A percentile compares a stretch with the other conserved stretches of the same genome.
phyloP scores from a whole-genome alignment of 2,888 invertebrate species.

The Drosophila helvetica region DNA sequence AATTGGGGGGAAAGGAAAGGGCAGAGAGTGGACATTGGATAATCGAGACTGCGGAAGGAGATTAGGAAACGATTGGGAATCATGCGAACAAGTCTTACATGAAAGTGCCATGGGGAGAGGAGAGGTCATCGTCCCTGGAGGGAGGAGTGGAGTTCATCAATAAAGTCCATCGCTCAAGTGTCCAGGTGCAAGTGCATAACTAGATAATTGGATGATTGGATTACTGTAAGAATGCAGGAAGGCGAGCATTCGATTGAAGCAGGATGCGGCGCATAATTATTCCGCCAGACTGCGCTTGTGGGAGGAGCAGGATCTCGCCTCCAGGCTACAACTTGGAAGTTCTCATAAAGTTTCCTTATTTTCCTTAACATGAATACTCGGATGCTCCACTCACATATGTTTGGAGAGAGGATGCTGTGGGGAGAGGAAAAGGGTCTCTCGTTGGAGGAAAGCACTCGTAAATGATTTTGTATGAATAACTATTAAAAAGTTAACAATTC shows the following conservation, averaged over 20 bases:
- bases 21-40: too few relatives aligned
- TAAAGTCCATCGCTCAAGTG: slow-evolving; percentile 14
- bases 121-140: too few relatives aligned
- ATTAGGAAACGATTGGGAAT: too few relatives aligned
- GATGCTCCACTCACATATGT: neutral
- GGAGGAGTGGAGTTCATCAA: neutral
- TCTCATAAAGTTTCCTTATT: slow-evolving; percentile 22
- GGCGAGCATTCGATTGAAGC: neutral
- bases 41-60: too few relatives aligned
- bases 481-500: slow-evolving; percentile 69
- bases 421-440: neutral
- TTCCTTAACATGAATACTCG: neutral
- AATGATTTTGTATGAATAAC: slow-evolving; percentile 72
- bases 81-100: too few relatives aligned
- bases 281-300: neutral
- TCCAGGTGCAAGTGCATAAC: slow-evolving; percentile 17
- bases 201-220: neutral
- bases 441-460: slow-evolving; percentile 51
- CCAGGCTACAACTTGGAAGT: slow-evolving; percentile 4
- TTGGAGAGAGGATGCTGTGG: too few relatives aligned
- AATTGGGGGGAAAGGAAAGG: too few relatives aligned
- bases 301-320: neutral
- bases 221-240: neutral
- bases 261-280: slow-evolving; percentile 17
- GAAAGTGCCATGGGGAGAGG: too few relatives aligned